Evolutionary conservation across 2,113 vertebrate species (phyloP).

Genomic region (Megaptera novaeangliae): DNA sequence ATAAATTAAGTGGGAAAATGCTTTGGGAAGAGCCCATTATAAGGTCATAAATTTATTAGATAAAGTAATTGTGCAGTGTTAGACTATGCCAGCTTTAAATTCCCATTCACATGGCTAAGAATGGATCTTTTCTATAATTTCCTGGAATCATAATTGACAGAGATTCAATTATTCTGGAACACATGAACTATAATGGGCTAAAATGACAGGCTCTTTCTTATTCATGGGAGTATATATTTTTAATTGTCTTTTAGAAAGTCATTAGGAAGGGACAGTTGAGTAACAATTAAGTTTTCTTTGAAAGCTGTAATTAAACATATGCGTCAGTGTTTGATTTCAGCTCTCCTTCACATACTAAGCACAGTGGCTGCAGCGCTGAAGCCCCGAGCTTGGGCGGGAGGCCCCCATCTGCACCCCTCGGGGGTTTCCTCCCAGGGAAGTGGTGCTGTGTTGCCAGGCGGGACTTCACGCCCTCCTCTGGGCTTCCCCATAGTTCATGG

Average conservation of each 20-base stretch:
- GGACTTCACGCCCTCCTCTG: background rate
- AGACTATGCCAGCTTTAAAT: background rate
- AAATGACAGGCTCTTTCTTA: background rate
- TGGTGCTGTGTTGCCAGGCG: accelerated
- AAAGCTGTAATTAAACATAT: conserved; percentile 18
- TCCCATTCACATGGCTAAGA: background rate
- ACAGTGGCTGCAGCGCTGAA: background rate
- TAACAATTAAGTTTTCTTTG: conserved; percentile 37
- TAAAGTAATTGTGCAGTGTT: background rate
- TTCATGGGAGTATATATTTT: conserved; percentile 20
- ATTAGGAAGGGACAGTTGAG: conserved; percentile 41
- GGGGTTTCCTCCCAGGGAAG: background rate
- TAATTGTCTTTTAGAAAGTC: conserved; percentile 50
- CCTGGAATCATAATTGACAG: background rate
- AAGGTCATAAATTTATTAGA: background rate
- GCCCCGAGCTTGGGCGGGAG: accelerated
- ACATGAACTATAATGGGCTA: background rate
- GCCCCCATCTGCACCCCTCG: accelerated
- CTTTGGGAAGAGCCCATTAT: background rate
- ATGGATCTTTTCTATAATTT: background rate
- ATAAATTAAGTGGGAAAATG: background rate
- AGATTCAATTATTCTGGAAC: background rate
- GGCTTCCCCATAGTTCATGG: no score
- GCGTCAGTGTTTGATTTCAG: background rate
- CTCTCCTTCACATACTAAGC: background rate